A percentile compares a stretch with the other conserved stretches of the same genome.
These are phyloP conservation scores for Calameuta idolon DNA, from an alignment of 2,888 invertebrate species.

Conservation along the genomic window DNA sequence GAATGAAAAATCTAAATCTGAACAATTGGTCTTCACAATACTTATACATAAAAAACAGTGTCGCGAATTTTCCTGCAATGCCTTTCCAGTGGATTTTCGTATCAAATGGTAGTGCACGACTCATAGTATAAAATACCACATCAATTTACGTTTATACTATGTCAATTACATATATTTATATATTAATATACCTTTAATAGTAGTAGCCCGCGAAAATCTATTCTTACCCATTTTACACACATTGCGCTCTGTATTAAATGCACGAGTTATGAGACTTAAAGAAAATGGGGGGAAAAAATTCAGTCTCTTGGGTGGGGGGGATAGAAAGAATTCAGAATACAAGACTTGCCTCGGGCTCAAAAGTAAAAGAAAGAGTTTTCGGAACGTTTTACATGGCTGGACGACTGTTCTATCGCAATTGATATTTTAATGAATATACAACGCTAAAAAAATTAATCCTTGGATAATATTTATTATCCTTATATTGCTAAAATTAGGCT, in stretches of 20 bases:
- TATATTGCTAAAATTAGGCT: slow-evolving; percentile 13
- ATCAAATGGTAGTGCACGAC: background rate
- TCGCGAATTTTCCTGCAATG: background rate
- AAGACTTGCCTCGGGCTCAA: background rate
- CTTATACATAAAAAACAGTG: background rate
- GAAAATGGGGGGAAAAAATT: slow-evolving; percentile 40
- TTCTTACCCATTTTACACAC: slow-evolving; percentile 31
- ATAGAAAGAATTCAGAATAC: slow-evolving; percentile 12
- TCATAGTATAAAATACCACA: background rate
- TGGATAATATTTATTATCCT: slow-evolving; percentile 1
- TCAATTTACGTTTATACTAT: background rate
- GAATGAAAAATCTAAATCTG: background rate
- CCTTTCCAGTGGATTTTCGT: background rate
- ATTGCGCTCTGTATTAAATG: slow-evolving; percentile 39
- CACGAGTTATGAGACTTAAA: slow-evolving; percentile 29
- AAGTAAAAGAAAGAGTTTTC: background rate
- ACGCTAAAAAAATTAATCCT: background rate
- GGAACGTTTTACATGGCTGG: background rate
- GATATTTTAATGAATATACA: slow-evolving; percentile 20
- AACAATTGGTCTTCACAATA: background rate
- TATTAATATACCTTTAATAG: slow-evolving; percentile 34
- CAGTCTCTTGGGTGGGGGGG: slow-evolving; percentile 37
- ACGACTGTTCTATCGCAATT: slow-evolving; percentile 12
- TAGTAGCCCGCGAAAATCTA: slow-evolving; percentile 41
- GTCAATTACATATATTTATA: slow-evolving; percentile 30